Base-by-base conservation (phyloP, 1,140 invertebrate species). In the Drosophila neocordata region DNA sequence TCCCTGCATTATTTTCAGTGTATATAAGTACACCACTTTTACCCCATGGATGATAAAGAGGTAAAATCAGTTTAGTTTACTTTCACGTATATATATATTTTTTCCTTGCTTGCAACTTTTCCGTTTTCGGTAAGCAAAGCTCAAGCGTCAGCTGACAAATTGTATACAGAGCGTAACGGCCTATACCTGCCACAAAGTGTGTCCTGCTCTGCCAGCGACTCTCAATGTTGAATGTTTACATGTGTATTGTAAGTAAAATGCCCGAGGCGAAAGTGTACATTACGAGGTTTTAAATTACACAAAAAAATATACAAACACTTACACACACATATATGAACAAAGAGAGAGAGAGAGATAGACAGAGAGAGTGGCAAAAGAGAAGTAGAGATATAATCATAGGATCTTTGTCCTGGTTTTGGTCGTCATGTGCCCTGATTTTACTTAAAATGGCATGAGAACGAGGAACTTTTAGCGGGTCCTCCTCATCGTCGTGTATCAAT, bases 241-340 rank as follows among this genome's bases (percentile, higher is more conserved):
- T 61, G 68, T 73, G 78, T 83, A 88, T 79, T 83, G 83, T 88
- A 78, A 77, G 79, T 77, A 70, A 79, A 88, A 88, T 88, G 83
- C 83, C 83, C 73, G 55, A 60, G 73, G 83, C 76, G 65, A 88
- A 88, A 88, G 84, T 88, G 84, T 88, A 82, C 83, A 88, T 87
- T 88, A 88, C 83, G 83, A 77, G 70, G 83, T 88, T 88, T 88
- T 88, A 83, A 88, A 88, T 88, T 88, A 88, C 82, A 80, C 75
- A 77, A 87, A 77, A 79, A 77, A 69, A 65, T 60, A 78, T 72
- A 65, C 56, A 63, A 76, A 73, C 56, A 70, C 69, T 66, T 34
- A 41, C 52, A 59, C 22, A 61, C 51, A 69, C 41, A 58, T 44
- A 60, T 55, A 69, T 18, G 20, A 37, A 18, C 22, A 61, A 24